Evolutionary conservation across 35 echinoderm and acorn worm genomes (phyloP).

Genomic region (Chiridota heheva): DNA sequence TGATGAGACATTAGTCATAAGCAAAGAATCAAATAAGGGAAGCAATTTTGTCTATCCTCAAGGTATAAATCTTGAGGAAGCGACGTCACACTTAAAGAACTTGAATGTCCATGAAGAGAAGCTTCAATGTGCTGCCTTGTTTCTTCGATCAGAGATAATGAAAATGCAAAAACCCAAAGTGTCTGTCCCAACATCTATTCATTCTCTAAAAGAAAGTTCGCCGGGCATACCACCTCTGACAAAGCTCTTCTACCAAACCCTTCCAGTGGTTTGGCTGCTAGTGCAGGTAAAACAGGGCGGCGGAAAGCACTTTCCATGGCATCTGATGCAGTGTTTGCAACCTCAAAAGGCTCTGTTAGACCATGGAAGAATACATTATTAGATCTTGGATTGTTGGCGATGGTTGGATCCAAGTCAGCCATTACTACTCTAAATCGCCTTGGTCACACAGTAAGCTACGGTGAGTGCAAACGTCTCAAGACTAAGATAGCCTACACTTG

Average conservation of each 20-base stretch:
- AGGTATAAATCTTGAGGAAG: slow-evolving; percentile 39
- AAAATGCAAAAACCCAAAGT: slow-evolving; percentile 43
- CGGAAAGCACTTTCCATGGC: slow-evolving; percentile 43
- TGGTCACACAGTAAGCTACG: slow-evolving; percentile 62
- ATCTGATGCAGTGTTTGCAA: slow-evolving; percentile 54
- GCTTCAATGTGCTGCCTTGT: slow-evolving; percentile 53
- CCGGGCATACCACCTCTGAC: slow-evolving; percentile 29
- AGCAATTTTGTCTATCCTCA: slow-evolving; percentile 61
- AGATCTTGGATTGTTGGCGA: slow-evolving; percentile 40
- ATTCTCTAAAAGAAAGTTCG: slow-evolving; percentile 59
- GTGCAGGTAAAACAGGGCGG: slow-evolving; percentile 3
- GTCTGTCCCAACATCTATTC: slow-evolving; percentile 64
- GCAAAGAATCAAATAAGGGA: too few species aligned
- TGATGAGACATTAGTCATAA: too few species aligned
- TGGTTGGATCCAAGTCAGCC: slow-evolving; percentile 49
- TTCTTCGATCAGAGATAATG: slow-evolving; percentile 57
- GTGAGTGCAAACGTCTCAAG: slow-evolving; percentile 54
- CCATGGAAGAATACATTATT: slow-evolving; percentile 65
- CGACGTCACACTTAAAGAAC: slow-evolving; percentile 31
- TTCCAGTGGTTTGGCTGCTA: slow-evolving; percentile 56
- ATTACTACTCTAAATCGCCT: slow-evolving; percentile 56
- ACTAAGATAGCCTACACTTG: slow-evolving; percentile 75
- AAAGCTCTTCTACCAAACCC: slow-evolving; percentile 48
- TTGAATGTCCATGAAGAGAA: slow-evolving; percentile 37
- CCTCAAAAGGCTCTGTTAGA: slow-evolving; percentile 25